These are phyloP conservation scores for Tortricodes alternella DNA, from an alignment of 2,888 invertebrate species.

Conservation along the genomic window DNA sequence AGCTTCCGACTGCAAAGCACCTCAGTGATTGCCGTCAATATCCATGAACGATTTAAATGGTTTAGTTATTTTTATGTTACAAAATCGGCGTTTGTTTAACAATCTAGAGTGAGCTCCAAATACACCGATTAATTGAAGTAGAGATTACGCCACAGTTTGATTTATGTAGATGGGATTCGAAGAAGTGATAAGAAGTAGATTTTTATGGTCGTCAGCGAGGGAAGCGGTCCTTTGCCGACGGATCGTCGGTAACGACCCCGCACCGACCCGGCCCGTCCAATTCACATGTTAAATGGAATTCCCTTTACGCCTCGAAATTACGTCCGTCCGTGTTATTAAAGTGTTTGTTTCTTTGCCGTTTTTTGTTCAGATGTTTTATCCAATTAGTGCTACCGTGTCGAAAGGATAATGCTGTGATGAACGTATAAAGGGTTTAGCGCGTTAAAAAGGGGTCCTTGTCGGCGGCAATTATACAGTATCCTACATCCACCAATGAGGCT, in stretches of 20 bases:
- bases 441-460: conserved; percentile 73
- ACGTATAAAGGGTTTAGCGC: conserved; percentile 72
- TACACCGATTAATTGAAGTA: conserved; percentile 1
- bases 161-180: conserved; percentile 4
- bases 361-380: conserved; percentile 75
- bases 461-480: conserved; percentile 49
- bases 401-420: conserved; percentile 80
- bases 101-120: not conserved
- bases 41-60: conserved; percentile 29
- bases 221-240: not conserved
- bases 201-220: conserved; percentile 7
- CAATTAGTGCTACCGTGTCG: conserved; percentile 84
- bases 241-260: no score
- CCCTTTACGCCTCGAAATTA: conserved; percentile 77
- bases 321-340: conserved; percentile 73
- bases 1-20: conserved; percentile 38
- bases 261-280: conserved; percentile 74
- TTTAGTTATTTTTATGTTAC: conserved; percentile 25
- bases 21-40: conserved; percentile 30
- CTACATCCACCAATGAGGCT: conserved; percentile 6
- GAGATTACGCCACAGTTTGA: conserved; percentile 7
- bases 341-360: conserved; percentile 78
- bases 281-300: conserved; percentile 82
- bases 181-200: conserved; percentile 5
- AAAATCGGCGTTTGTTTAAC: conserved; percentile 5